phyloP scores from a whole-genome alignment of 2,888 invertebrate species.

The Cerceris rybyensis region DNA sequence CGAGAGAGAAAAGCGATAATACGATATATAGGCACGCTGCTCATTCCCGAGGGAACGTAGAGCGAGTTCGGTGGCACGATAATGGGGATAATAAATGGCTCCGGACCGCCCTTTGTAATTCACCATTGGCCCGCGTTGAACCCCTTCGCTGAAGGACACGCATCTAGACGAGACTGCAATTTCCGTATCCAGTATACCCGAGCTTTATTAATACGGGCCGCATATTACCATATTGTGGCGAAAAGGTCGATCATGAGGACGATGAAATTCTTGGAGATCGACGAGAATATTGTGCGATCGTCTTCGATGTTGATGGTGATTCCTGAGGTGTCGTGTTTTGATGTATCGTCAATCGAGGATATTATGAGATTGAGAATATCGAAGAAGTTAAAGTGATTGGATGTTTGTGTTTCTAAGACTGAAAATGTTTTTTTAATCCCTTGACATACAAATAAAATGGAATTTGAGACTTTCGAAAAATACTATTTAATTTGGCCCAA shows the following conservation, averaged over 20 bases:
- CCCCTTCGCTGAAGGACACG: constrained; percentile 45
- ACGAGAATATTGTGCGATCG: not conserved
- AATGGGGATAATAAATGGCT: constrained; percentile 74
- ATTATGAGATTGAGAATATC: too few species aligned
- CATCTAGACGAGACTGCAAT: constrained; percentile 40
- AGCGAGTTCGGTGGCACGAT: constrained; percentile 67
- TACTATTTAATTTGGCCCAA: too few species aligned
- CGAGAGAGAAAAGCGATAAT: constrained; percentile 56
- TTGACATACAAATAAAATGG: too few species aligned
- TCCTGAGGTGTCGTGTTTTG: not conserved
- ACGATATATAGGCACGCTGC: constrained; percentile 44
- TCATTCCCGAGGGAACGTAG: constrained; percentile 52
- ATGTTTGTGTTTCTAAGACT: too few species aligned
- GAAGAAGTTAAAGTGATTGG: too few species aligned
- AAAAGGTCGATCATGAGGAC: not conserved
- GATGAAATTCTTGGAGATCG: not conserved
- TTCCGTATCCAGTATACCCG: constrained; percentile 33
- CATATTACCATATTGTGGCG: constrained; percentile 18
- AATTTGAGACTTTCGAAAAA: too few species aligned
- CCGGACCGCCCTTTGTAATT: constrained; percentile 64
- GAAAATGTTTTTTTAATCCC: too few species aligned
- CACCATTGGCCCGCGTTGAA: constrained; percentile 46
- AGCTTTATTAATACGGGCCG: constrained; percentile 39
- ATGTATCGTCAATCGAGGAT: too few species aligned
- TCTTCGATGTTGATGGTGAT: not conserved